Evolutionary conservation across 2,888 invertebrate genomes (phyloP), one percentile per base, ranked within the genome.

Genomic region (Nebria brevicollis): DNA sequence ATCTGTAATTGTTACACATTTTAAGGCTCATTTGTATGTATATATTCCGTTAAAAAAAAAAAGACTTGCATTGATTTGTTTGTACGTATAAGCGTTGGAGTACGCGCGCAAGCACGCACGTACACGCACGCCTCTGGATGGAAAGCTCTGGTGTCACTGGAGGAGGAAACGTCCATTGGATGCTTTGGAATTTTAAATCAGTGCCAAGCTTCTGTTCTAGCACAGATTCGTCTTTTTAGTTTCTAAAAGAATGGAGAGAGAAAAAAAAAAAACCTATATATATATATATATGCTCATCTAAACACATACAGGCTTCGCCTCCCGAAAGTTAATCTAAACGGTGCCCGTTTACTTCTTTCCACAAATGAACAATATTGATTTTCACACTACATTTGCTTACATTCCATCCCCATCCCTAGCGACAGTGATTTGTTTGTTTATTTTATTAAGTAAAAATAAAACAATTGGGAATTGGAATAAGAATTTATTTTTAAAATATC

Each of bases 361-460:
- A 13, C 13, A 54, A 54, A 54, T 54, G 54, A 54, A 54, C 54
- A 54, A 54, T 54, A 54, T 54, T 54, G 54, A 54, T 54, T 54
- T 54, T 54, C 54, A 54, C 54, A 54, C 54, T 54, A 54, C 54
- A 54, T 54, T 54, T 54, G 54, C 54, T 54, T 54, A 54, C 54
- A 54, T 13, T 13, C 54, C 54, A 11, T 54, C 13, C 54, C 13
- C 54, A 8, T 10, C 43, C 43, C 43, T 1, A 7, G 54, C 13
- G 54, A 54, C 54, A 54, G 4, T 54, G 54, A 54, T 54, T 54
- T 54, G 54, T 54, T 54, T 54, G 54, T 54, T 54, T 34, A 34
- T 34, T 54, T 7, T 2, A 54, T 8, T 6, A 54, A 54, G 4
- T 8, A 54, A 54, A 54, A 54, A 54, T 7, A 54, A 54, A 1